A percentile compares a stretch with the other conserved stretches of the same genome.
phyloP scores from a whole-genome alignment of 2,113 vertebrate species.

The Xiphorhynchus elegans region DNA sequence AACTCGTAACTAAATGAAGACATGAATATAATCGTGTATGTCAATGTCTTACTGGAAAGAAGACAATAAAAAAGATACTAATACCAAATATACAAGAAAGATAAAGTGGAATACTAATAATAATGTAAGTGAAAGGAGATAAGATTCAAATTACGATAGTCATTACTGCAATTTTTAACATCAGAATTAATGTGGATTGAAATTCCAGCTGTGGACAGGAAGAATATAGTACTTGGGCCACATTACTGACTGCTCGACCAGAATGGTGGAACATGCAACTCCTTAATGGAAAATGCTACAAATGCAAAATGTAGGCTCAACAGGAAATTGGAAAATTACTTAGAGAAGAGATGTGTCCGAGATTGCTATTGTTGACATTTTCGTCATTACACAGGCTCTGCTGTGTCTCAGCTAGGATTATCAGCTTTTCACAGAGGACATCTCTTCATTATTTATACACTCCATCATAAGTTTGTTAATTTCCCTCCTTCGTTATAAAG shows the following conservation, averaged over 20 bases:
- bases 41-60: neutral
- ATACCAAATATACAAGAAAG: neutral
- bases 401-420: neutral
- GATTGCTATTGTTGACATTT: neutral
- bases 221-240: neutral
- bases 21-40: neutral
- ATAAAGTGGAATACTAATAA: neutral
- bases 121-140: neutral
- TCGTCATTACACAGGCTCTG: neutral
- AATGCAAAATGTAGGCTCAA: neutral
- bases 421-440: neutral
- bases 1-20: neutral
- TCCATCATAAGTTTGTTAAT: neutral
- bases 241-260: neutral
- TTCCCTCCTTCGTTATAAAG: neutral
- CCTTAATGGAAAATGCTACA: neutral
- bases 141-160: neutral
- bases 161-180: neutral
- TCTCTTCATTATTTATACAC: neutral
- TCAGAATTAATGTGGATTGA: neutral
- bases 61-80: neutral
- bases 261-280: neutral
- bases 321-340: neutral
- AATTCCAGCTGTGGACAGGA: neutral
- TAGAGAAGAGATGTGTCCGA: neutral